These are phyloP conservation scores for Gortyna flavago DNA, from an alignment of 2,888 invertebrate species.

Conservation along the genomic window DNA sequence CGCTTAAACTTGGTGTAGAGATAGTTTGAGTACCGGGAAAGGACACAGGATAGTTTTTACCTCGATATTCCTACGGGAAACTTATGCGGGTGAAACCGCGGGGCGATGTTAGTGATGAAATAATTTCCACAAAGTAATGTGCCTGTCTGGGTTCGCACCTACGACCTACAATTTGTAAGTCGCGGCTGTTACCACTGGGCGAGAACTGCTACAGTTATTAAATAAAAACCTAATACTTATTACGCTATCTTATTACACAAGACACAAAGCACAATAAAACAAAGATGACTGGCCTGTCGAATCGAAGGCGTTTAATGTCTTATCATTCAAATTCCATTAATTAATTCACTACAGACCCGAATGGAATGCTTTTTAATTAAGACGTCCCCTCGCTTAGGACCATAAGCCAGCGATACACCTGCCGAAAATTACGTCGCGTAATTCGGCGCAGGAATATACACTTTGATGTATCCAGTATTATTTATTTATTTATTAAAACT, in stretches of 20 bases:
- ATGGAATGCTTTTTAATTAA: slow-evolving; percentile 48
- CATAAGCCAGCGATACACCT: not conserved
- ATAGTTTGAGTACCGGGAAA: too few species aligned
- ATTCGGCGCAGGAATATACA: not conserved
- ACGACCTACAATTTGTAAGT: too few species aligned
- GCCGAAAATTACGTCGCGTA: not conserved
- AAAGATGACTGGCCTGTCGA: slow-evolving; percentile 7
- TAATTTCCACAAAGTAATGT: not conserved
- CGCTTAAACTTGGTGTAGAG: too few species aligned
- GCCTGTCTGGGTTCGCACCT: too few species aligned
- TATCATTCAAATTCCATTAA: slow-evolving; percentile 49
- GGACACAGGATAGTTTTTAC: too few species aligned
- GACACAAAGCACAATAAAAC: slow-evolving; percentile 4
- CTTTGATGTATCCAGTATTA: not conserved
- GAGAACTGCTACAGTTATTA: not conserved
- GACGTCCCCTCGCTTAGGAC: not conserved
- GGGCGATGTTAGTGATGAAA: not conserved
- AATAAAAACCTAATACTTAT: not conserved
- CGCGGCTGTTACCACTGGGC: too few species aligned
- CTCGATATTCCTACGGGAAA: too few species aligned
- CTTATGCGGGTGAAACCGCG: too few species aligned
- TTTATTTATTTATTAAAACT: too few species aligned
- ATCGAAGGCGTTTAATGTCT: slow-evolving; percentile 22
- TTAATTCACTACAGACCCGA: slow-evolving; percentile 27
- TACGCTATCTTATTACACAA: not conserved